Evolutionary conservation across 2,888 invertebrate species (phyloP).

Genomic region (Bursaphelenchus okinawaensis): DNA sequence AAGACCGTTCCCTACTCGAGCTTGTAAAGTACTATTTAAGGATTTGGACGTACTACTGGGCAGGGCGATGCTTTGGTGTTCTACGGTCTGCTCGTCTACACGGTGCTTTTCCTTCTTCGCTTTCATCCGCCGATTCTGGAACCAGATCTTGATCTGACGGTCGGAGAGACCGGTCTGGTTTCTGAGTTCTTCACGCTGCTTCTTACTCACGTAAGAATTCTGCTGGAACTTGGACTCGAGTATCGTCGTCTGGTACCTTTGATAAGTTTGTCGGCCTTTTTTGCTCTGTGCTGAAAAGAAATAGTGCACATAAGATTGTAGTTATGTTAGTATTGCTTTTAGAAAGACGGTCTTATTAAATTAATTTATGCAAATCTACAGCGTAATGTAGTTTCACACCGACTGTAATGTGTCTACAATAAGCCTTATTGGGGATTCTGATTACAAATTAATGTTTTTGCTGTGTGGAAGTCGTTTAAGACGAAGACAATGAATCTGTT

Average conservation of each 20-base stretch:
- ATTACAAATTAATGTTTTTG: too few species aligned
- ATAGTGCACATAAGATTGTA: too few species aligned
- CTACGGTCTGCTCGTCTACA: conserved; percentile 25
- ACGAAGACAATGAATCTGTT: not conserved
- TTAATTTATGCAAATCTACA: too few species aligned
- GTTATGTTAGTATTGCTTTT: too few species aligned
- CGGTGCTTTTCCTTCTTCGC: conserved; percentile 48
- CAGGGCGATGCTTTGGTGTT: conserved; percentile 23
- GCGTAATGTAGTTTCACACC: too few species aligned
- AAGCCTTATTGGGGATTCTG: too few species aligned
- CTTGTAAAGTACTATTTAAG: not conserved
- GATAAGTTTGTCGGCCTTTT: conserved; percentile 54
- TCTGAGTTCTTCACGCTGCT: conserved; percentile 48
- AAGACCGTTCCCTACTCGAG: not conserved
- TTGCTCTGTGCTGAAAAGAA: conserved; percentile 51
- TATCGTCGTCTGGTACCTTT: conserved; percentile 48
- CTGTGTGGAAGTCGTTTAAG: too few species aligned
- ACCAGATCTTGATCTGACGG: conserved; percentile 54
- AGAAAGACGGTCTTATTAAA: too few species aligned
- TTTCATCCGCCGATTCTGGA: conserved; percentile 56
- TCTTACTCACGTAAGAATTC: conserved; percentile 49
- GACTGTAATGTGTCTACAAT: too few species aligned
- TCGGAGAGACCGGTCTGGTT: conserved; percentile 48
- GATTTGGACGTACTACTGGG: conserved; percentile 12
- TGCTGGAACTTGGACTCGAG: conserved; percentile 53